Conservation (phyloP, 2,113 vertebrate species). For the Phyllostomus hastatus region DNA sequence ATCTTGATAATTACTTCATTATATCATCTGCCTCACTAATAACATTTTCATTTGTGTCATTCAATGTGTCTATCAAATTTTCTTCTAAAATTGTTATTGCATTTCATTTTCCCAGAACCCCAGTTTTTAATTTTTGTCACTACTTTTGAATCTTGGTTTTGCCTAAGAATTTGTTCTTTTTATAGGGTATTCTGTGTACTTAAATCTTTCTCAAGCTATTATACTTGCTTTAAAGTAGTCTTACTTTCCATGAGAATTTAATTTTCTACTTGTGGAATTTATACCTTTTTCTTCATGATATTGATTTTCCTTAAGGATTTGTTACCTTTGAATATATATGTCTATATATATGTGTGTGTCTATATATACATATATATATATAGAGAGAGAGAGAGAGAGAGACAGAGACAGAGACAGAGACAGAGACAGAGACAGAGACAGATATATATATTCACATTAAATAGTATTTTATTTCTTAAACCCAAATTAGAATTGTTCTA, state of each 20-base stretch:
- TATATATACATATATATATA: not conserved
- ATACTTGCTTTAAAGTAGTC: not conserved
- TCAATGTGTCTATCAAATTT: not conserved
- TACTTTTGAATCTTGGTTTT: not conserved
- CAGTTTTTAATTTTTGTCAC: not conserved
- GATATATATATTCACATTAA: not conserved
- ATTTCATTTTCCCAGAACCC: not conserved
- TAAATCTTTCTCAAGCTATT: not conserved
- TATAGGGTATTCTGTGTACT: not conserved
- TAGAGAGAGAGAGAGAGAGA: too few species aligned
- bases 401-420: too few species aligned
- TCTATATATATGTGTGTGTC: not conserved
- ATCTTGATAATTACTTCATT: not conserved
- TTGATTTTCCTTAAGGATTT: not conserved
- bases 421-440: too few species aligned
- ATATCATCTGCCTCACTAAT: not conserved
- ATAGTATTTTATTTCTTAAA: not conserved
- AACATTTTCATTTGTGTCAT: not conserved
- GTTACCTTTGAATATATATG: not conserved
- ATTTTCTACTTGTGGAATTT: conserved; percentile 11
- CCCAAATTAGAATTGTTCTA: not conserved
- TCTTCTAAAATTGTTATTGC: not conserved
- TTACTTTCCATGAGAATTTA: not conserved
- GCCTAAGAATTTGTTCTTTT: not conserved
- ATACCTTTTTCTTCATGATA: not conserved